These are phyloP conservation scores for Cryptocephalus moraei DNA, from an alignment of 2,888 invertebrate genomes.

Conservation along the genomic window DNA sequence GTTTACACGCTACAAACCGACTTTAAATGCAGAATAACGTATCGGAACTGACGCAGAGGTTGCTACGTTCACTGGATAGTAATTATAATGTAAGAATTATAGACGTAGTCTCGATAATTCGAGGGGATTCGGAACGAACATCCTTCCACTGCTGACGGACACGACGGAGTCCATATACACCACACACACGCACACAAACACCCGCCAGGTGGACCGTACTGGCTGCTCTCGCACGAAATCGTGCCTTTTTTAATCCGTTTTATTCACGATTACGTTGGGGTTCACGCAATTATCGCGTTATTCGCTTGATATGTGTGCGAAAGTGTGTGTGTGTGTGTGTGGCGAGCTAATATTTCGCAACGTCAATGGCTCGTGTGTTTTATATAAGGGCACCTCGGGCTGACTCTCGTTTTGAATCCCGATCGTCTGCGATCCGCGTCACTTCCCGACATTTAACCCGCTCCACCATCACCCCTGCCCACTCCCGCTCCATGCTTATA, in stretches of 20 bases:
- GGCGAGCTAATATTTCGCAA: slow-evolving; percentile 22
- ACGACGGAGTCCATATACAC: slow-evolving; percentile 20
- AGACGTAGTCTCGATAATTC: not conserved
- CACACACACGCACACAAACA: slow-evolving; percentile 21
- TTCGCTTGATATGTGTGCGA: not conserved
- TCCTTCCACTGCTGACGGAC: no score
- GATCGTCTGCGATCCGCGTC: slow-evolving; percentile 10
- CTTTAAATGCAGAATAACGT: slow-evolving; percentile 73
- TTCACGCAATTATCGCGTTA: no score
- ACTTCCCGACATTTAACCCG: no score
- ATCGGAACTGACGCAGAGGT: slow-evolving; percentile 89
- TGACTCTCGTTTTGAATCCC: slow-evolving; percentile 16
- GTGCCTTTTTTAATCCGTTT: no score
- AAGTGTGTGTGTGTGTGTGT: slow-evolving; percentile 8
- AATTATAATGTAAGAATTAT: slow-evolving; percentile 90
- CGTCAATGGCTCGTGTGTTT: slow-evolving; percentile 21
- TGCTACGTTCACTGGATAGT: slow-evolving; percentile 93
- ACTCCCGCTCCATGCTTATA: no score
- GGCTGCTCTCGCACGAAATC: slow-evolving; percentile 13
- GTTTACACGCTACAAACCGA: slow-evolving; percentile 39
- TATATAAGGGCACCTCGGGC: slow-evolving; percentile 20
- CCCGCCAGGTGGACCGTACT: slow-evolving; percentile 31
- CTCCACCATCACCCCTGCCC: no score
- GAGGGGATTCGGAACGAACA: no score
- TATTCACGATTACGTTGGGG: no score